These are phyloP conservation scores for Ctenopoma kingsleyae DNA, from an alignment of 2,797 vertebrate species.

Conservation along the genomic window DNA sequence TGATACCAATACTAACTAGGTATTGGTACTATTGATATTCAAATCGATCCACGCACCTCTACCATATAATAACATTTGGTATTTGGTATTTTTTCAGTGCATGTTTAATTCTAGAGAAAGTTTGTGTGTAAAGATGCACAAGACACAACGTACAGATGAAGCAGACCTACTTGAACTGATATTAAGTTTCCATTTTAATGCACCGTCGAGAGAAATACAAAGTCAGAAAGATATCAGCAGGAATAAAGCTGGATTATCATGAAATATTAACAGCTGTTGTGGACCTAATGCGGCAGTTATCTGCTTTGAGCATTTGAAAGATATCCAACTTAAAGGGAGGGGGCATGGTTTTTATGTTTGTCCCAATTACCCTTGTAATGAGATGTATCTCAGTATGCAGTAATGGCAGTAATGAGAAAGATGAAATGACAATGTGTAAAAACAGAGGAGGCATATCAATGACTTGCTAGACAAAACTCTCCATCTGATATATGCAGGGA, in stretches of 20 bases:
- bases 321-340: conserved; percentile 86
- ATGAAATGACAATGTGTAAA: conserved; percentile 89
- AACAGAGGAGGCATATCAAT: conserved; percentile 93
- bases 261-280: conserved; percentile 73
- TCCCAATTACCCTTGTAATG: conserved; percentile 95
- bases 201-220: conserved; percentile 59
- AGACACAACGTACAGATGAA: conserved; percentile 45
- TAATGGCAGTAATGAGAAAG: conserved; percentile 93
- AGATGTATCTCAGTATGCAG: conserved; percentile 89
- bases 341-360: conserved; percentile 86
- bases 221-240: conserved; percentile 55
- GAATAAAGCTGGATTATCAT: conserved; percentile 57
- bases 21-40: too few relatives aligned
- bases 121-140: conserved; percentile 35
- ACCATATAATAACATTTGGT: too few relatives aligned
- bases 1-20: too few relatives aligned
- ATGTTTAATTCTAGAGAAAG: too few relatives aligned
- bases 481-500: conserved; percentile 80
- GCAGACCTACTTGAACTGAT: conserved; percentile 39
- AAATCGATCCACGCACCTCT: too few relatives aligned
- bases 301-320: conserved; percentile 80
- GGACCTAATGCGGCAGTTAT: conserved; percentile 63
- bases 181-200: conserved; percentile 55
- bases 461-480: conserved; percentile 83
- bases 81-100: too few relatives aligned